Percentiles rank a stretch among this genome's conserved stretches.
These are phyloP conservation scores for Nylanderia fulva DNA, from an alignment of 1,140 invertebrate genomes.

Conservation along the genomic window DNA sequence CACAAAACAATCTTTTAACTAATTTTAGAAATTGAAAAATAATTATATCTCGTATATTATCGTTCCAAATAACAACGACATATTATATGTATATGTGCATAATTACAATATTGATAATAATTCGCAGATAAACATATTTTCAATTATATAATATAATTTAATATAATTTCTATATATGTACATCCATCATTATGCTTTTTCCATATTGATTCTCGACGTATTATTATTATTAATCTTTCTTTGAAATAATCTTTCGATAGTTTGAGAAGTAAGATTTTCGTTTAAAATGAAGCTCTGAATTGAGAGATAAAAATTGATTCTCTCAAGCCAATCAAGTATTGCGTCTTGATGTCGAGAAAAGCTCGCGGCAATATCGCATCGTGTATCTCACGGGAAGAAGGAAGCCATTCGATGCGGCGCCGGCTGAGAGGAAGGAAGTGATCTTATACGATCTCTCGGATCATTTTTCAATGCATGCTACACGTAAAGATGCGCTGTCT, in stretches of 20 bases:
- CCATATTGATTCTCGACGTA: background rate
- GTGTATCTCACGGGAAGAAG: constrained; percentile 44
- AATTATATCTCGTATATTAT: constrained; percentile 26
- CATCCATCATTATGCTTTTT: background rate
- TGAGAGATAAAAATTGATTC: constrained; percentile 4
- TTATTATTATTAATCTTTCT: background rate
- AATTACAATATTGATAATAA: constrained; percentile 20
- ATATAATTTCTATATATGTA: constrained; percentile 25
- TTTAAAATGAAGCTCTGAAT: background rate
- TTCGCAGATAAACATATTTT: constrained; percentile 12
- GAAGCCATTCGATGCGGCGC: constrained; percentile 44
- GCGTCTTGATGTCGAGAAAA: constrained; percentile 16
- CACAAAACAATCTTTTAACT: background rate
- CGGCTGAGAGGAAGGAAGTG: constrained; percentile 53
- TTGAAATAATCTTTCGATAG: background rate
- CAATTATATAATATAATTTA: constrained; percentile 28
- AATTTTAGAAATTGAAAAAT: constrained; percentile 43
- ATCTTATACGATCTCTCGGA: constrained; percentile 31
- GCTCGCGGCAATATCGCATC: background rate
- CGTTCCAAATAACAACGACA: background rate
- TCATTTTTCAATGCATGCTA: constrained; percentile 52
- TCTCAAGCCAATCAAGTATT: background rate
- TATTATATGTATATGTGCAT: background rate
- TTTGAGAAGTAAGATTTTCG: background rate
- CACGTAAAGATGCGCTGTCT: constrained; percentile 44